Evolutionary conservation across 37 sponge, comb jelly and placozoan species (phyloP).

Genomic region (Aphrocallistes beatrix): DNA sequence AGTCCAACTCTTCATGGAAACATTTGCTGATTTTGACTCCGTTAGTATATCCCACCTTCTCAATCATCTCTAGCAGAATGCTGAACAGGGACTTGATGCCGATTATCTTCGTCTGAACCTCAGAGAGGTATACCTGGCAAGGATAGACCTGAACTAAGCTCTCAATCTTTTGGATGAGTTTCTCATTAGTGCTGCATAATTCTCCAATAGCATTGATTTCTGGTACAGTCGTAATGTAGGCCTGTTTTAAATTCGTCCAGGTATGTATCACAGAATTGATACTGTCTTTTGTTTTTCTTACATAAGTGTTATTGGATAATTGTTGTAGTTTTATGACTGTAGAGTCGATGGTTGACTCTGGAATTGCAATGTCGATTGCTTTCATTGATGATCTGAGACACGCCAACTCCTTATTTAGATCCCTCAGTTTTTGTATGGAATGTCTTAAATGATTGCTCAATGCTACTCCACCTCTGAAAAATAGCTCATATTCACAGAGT

Average conservation of each 20-base stretch:
- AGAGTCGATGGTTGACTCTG: neutral
- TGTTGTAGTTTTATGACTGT: neutral
- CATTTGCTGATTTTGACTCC: neutral
- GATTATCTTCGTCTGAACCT: neutral
- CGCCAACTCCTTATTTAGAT: neutral
- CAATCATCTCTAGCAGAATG: neutral
- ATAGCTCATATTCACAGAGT: neutral
- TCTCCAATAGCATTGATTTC: neutral
- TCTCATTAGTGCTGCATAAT: neutral
- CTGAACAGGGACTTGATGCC: neutral
- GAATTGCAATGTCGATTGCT: neutral
- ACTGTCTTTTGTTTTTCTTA: neutral
- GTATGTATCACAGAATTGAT: neutral
- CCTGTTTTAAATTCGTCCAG: neutral
- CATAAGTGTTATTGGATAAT: neutral
- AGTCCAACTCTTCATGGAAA: neutral
- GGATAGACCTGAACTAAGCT: neutral
- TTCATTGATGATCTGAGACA: neutral
- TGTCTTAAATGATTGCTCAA: neutral
- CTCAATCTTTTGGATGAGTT: neutral
- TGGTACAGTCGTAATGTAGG: neutral
- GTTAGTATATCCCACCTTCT: neutral
- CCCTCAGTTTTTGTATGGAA: neutral
- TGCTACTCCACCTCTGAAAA: neutral
- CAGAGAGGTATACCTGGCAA: neutral